Base-by-base conservation (phyloP, 2,113 vertebrate species). In the Axis porcinus region DNA sequence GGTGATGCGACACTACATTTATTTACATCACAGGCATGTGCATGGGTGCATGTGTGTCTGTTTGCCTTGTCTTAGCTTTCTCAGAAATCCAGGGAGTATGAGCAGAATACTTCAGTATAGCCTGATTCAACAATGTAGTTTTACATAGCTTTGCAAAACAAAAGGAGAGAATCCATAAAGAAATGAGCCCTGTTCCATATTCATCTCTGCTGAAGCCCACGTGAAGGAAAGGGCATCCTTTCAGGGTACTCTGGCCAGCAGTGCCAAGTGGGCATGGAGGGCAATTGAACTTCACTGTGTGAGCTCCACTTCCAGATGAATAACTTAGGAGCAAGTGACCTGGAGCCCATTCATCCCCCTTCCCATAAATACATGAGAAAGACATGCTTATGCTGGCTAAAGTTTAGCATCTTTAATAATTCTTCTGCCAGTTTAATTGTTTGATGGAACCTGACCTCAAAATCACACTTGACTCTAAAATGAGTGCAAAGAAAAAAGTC, bases 381-480 rank as follows among this genome's bases (percentile, higher is more conserved):
- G 60, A 28, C 82, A 57, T 87, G 79, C 62, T 64, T 85, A 47
- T 15, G 28, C 62, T 84, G 91, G 62, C 79, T 96, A 70, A 97
- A 97, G 74, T 76, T 95, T 47, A 58, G 89, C 89, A 88, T 97
- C 47, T 92, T 95, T 83, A 96, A 79, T 89, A 95, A 95, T 94
- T 97, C 81, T 88, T 50, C 62, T 67, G 17, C 47, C 62, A 13
- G 14, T 81, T 93, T 86, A 94, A 85, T 93, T 97, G 97, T 93
- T 91, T 6, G 1, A 52, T 96, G 27, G 87, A 70, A 89, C 36
- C 79, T 95, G 89, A 87, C 84, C 85, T 64, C 17, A 17, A 96
- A 62, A 33, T 96, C 86, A 93, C 92, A 95, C 40, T 91, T 91
- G 83, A 93, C 79, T 96, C 91, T 94, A 91, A 89, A 96, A 91